Conservation (phyloP, 2,888 invertebrate species). For the Troides helena region DNA sequence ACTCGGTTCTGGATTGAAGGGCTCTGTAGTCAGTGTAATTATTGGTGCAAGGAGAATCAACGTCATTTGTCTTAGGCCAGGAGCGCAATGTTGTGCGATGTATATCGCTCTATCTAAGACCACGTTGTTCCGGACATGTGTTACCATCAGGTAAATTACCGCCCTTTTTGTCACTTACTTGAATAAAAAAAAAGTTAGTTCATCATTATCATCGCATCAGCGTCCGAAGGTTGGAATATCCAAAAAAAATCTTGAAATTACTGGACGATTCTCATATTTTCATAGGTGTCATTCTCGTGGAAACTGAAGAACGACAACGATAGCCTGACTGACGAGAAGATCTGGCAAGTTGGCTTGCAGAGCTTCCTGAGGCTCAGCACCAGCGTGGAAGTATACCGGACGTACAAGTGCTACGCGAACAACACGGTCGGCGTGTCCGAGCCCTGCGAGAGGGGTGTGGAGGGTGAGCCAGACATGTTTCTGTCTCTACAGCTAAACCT, state of each 20-base stretch:
- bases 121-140: too few relatives aligned
- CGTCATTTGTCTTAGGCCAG: too few relatives aligned
- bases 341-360: constrained; percentile 65
- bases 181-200: too few relatives aligned
- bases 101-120: too few relatives aligned
- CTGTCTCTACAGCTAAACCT: background rate
- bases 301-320: constrained; percentile 91
- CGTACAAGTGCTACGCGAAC: constrained; percentile 91
- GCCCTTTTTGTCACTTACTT: too few relatives aligned
- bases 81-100: too few relatives aligned
- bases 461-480: constrained; percentile 69
- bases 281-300: constrained; percentile 88
- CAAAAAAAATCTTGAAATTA: background rate
- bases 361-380: constrained; percentile 76
- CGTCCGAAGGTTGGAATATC: too few relatives aligned
- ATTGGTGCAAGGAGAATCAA: too few relatives aligned
- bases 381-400: constrained; percentile 80
- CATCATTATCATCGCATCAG: too few relatives aligned
- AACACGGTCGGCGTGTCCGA: constrained; percentile 87
- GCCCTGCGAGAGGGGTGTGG: constrained; percentile 84
- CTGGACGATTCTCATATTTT: background rate
- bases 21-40: too few relatives aligned
- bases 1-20: too few relatives aligned
- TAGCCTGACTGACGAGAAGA: constrained; percentile 82
- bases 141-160: too few relatives aligned